Conservation (phyloP, 2,113 vertebrate species). For the Cervus canadensis region DNA sequence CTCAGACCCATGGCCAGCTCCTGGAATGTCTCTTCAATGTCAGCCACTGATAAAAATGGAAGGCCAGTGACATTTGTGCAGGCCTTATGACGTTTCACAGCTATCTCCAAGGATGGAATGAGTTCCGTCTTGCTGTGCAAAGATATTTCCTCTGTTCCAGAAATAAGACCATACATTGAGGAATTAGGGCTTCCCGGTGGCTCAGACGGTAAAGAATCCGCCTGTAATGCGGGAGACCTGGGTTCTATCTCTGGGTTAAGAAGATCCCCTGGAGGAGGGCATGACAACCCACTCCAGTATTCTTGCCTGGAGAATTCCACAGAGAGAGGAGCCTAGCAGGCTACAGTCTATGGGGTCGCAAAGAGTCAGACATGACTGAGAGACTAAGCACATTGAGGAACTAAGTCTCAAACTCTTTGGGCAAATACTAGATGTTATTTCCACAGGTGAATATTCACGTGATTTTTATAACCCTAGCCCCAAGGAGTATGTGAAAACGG, state of each 20-base stretch:
- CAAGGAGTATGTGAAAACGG: background rate
- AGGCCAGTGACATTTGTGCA: background rate
- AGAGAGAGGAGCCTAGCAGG: background rate
- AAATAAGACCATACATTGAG: background rate
- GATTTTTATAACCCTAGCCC: background rate
- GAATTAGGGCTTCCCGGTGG: background rate
- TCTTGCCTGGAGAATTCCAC: background rate
- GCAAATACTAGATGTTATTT: background rate
- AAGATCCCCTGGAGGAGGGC: background rate
- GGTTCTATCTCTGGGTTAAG: background rate
- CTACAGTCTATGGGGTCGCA: background rate
- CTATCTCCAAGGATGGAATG: background rate
- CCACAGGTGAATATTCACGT: background rate
- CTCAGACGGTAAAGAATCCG: background rate
- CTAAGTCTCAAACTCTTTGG: slow-evolving; percentile 18
- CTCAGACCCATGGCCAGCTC: background rate
- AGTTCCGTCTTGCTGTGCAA: background rate
- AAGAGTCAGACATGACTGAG: background rate
- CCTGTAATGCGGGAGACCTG: background rate
- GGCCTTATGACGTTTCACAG: background rate
- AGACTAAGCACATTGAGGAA: background rate
- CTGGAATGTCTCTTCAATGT: background rate
- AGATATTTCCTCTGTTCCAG: background rate
- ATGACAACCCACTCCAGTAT: background rate
- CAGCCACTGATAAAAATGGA: background rate